A percentile compares a stretch with the other conserved stretches of the same genome.
Evolutionary conservation across 1,140 invertebrate species (phyloP).

Genomic region (Diuraphis noxia): DNA sequence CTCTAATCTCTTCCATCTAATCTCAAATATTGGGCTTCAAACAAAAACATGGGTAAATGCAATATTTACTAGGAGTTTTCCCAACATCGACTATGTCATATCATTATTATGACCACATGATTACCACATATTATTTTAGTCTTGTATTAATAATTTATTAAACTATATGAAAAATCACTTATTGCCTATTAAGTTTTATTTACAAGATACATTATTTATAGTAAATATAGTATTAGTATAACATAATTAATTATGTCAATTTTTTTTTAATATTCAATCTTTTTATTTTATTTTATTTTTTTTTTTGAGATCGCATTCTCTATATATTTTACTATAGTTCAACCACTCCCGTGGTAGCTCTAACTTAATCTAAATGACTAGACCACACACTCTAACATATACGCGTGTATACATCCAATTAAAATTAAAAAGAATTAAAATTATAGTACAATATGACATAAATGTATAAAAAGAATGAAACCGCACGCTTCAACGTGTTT

Average conservation of each 20-base stretch:
- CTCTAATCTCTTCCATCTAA: conserved; percentile 51
- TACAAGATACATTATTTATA: not conserved
- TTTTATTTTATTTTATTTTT: conserved; percentile 21
- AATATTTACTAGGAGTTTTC: conserved; percentile 33
- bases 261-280: conserved; percentile 6
- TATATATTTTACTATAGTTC: not conserved
- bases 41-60: not conserved
- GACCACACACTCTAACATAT: conserved; percentile 49
- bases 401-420: conserved; percentile 34
- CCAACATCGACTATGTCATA: not conserved
- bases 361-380: conserved; percentile 47
- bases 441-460: not conserved
- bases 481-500: too few relatives aligned
- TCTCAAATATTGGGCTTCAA: not conserved
- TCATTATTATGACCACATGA: not conserved
- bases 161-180: not conserved
- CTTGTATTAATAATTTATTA: conserved; percentile 17
- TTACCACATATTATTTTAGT: conserved; percentile 22
- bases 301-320: conserved; percentile 46
- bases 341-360: conserved; percentile 1
- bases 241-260: not conserved
- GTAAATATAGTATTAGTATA: not conserved
- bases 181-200: not conserved
- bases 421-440: conserved; percentile 24
- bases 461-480: not conserved